Evolutionary conservation across 2,797 vertebrate genomes (phyloP), one percentile per base, ranked within the genome.

Genomic region (Cuniculus paca): DNA sequence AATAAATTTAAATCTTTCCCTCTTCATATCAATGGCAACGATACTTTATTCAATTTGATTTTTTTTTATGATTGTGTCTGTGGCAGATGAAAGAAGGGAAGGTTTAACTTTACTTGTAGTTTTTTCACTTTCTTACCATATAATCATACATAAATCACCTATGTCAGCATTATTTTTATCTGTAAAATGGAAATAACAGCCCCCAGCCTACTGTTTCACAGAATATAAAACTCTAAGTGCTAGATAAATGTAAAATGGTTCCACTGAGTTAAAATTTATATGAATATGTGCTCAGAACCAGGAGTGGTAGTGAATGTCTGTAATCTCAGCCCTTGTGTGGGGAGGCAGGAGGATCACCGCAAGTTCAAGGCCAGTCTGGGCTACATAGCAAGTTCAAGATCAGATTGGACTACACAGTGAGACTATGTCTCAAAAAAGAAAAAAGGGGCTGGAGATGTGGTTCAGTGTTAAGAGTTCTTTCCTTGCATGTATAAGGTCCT

Each of bases 21-120:
- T 92, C 20, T 72, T 65, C 12, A 45, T 77, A 81, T 80, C n/a
- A 90, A 20, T 79, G 94, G n/a, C 26, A 95, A 77, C 26, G 81
- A 90, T 95, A 20, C 61, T 90, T 45, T n/a, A 83, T 78, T 96
- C 20, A 45, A 50, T 92, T 90, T 82, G 2, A 77, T 75, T 83
- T 95, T 56, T 95, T 70, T 28, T 60, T 75, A 79, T 81, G 16
- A 82, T 70, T 72, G 4, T 97, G 14, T 63, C 54, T 88, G 3
- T 94, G 17, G 39, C 87, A 12, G 19, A 83, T 68, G 39, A 79
- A 88, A 90, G 20, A 48, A 70, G 12, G 26, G 28, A 84, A 83
- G 45, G 87, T 20, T 89, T 77, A 60, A 72, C 28, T 93, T 95
- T 19, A 28, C 20, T 28, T 77, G 2, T 63, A 70, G 1, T 19